phyloP scores from a whole-genome alignment of 2,113 vertebrate genomes.

The Carollia perspicillata region DNA sequence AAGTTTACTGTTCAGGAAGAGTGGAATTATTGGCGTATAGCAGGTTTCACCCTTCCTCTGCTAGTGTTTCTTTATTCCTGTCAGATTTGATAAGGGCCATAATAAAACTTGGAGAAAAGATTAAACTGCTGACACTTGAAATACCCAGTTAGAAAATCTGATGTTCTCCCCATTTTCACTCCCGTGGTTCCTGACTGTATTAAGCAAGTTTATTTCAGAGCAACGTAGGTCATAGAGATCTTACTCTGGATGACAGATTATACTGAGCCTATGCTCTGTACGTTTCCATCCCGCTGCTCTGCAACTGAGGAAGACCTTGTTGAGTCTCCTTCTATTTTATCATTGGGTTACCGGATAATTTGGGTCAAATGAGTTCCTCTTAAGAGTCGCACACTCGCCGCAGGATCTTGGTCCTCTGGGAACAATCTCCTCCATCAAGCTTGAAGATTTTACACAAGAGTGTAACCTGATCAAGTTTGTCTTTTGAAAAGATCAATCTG shows the following conservation, averaged over 20 bases:
- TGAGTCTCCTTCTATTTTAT: conserved; percentile 28
- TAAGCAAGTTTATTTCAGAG: conserved; percentile 71
- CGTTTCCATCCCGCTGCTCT: conserved; percentile 38
- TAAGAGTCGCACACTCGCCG: not conserved
- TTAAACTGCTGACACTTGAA: conserved; percentile 78
- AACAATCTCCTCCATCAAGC: not conserved
- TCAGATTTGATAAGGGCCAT: conserved; percentile 43
- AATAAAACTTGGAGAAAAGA: conserved; percentile 53
- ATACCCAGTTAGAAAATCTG: conserved; percentile 74
- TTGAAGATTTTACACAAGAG: not conserved
- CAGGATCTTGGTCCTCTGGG: not conserved
- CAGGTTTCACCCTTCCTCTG: not conserved
- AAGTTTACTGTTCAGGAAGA: conserved; percentile 15
- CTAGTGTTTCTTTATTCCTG: conserved; percentile 10
- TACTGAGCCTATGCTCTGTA: not conserved
- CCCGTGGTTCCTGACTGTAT: conserved; percentile 66
- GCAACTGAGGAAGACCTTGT: not conserved
- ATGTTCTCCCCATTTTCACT: conserved; percentile 74
- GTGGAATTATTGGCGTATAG: not conserved
- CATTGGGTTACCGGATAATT: not conserved
- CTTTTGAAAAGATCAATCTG: conserved; percentile 7
- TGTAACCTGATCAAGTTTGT: not conserved
- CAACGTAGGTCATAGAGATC: conserved; percentile 51
- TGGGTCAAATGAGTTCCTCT: not conserved
- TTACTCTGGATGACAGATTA: conserved; percentile 46